These are phyloP conservation scores for Hermatobates lingyangjiaoensis DNA, from an alignment of 1,140 invertebrate species.

Conservation along the genomic window DNA sequence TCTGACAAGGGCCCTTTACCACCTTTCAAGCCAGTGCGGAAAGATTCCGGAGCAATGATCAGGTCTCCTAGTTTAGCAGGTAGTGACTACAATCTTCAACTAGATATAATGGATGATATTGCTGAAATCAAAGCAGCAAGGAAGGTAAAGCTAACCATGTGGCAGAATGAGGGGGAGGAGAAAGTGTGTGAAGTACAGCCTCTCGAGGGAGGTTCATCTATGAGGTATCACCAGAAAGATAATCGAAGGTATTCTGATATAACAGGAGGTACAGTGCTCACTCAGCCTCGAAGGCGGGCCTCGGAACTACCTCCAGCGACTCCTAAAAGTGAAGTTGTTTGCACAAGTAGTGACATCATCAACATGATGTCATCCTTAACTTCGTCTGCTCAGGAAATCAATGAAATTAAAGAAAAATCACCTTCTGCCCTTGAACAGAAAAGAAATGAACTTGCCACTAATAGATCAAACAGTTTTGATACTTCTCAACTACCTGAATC, in stretches of 20 bases:
- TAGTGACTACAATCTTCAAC: slow-evolving; percentile 57
- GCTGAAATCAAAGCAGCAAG: slow-evolving; percentile 42
- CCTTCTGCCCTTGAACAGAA: slow-evolving; percentile 26
- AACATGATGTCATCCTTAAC: slow-evolving; percentile 58
- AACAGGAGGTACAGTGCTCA: slow-evolving; percentile 8
- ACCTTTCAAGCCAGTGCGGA: slow-evolving; percentile 9
- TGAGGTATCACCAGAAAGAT: slow-evolving; percentile 13
- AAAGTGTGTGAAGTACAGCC: slow-evolving; percentile 61
- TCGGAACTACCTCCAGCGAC: slow-evolving; percentile 14
- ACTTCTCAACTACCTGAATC: slow-evolving; percentile 43
- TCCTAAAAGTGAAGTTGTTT: slow-evolving; percentile 36
- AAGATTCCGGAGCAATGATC: slow-evolving; percentile 15
- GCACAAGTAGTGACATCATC: slow-evolving; percentile 57
- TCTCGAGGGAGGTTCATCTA: slow-evolving; percentile 34
- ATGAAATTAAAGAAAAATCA: slow-evolving; percentile 4
- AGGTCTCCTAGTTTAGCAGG: slow-evolving; percentile 47
- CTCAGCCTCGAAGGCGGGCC: slow-evolving; percentile 12
- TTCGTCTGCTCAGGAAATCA: slow-evolving; percentile 55
- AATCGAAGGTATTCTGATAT: slow-evolving; percentile 16
- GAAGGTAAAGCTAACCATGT: slow-evolving; percentile 62
- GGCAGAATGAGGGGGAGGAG: slow-evolving; percentile 53
- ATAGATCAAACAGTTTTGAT: slow-evolving; percentile 61
- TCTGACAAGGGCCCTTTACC: slow-evolving; percentile 22
- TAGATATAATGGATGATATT: slow-evolving; percentile 74
- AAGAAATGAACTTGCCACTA: slow-evolving; percentile 34